Conservation (phyloP, 2,797 vertebrate genomes). For the Alauda arvensis region DNA sequence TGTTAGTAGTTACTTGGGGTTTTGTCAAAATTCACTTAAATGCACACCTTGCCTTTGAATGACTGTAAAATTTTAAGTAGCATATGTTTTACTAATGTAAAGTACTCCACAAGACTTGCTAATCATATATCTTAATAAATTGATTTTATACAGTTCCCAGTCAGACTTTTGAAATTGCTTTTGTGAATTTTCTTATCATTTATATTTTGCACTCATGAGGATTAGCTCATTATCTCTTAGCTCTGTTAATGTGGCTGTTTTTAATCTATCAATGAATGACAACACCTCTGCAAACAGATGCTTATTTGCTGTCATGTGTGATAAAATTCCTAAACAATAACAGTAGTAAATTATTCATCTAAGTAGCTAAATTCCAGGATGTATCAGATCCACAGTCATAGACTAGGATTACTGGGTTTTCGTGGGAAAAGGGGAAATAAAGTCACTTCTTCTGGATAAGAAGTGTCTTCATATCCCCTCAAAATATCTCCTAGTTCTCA, state of each 20-base stretch:
- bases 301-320: not conserved
- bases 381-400: not conserved
- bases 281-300: not conserved
- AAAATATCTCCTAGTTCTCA: not conserved
- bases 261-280: not conserved
- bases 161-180: not conserved
- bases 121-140: constrained; percentile 16
- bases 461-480: not conserved
- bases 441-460: not conserved
- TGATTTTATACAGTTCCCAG: not conserved
- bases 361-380: not conserved
- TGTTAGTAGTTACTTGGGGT: not conserved
- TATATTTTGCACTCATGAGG: not conserved
- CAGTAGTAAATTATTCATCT: not conserved
- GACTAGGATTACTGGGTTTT: not conserved
- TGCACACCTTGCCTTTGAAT: constrained; percentile 1
- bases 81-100: constrained; percentile 1
- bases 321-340: not conserved
- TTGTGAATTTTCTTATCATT: not conserved
- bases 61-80: not conserved
- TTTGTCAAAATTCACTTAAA: constrained; percentile 6
- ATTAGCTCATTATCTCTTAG: not conserved
- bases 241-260: not conserved
- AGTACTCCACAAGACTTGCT: not conserved
- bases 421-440: not conserved